These are phyloP conservation scores for Campylorhamphus procurvoides DNA, from an alignment of 2,113 vertebrate genomes.

Conservation along the genomic window DNA sequence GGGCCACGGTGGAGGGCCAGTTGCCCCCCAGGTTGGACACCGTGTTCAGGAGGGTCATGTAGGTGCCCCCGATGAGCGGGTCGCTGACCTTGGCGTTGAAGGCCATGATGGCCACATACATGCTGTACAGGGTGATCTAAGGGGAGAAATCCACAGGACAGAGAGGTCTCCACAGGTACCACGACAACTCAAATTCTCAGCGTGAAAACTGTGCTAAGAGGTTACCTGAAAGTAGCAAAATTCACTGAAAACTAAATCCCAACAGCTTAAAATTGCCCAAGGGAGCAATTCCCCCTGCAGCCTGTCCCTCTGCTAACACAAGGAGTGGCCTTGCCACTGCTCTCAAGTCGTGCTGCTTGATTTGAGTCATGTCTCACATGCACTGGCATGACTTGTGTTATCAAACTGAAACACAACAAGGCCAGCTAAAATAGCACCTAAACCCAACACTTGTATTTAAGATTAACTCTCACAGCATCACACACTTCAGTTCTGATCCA, in stretches of 20 bases:
- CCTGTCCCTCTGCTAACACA: not conserved
- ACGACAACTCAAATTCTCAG: fast-evolving
- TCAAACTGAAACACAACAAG: not conserved
- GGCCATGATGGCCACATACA: slow-evolving; percentile 97
- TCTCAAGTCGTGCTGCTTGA: not conserved
- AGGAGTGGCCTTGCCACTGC: not conserved
- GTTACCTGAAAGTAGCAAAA: not conserved
- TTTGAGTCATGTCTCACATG: not conserved
- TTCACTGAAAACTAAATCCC: not conserved
- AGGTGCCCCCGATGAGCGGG: slow-evolving; percentile 95
- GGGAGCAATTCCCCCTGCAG: not conserved
- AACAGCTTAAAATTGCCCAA: not conserved
- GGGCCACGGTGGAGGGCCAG: slow-evolving; percentile 93
- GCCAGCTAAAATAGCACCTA: not conserved
- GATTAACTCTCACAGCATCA: not conserved
- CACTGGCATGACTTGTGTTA: not conserved
- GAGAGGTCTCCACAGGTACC: not conserved
- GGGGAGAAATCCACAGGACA: not conserved
- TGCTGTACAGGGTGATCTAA: slow-evolving; percentile 91
- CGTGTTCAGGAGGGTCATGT: slow-evolving; percentile 97
- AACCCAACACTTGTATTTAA: not conserved
- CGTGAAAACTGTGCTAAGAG: no score
- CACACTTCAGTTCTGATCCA: not conserved
- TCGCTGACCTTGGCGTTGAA: slow-evolving; percentile 98
- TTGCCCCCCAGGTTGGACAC: slow-evolving; percentile 95